Evolutionary conservation across 2,113 vertebrate species (phyloP), one percentile per base, ranked within the genome.

Genomic region (Phyllopteryx taeniolatus): DNA sequence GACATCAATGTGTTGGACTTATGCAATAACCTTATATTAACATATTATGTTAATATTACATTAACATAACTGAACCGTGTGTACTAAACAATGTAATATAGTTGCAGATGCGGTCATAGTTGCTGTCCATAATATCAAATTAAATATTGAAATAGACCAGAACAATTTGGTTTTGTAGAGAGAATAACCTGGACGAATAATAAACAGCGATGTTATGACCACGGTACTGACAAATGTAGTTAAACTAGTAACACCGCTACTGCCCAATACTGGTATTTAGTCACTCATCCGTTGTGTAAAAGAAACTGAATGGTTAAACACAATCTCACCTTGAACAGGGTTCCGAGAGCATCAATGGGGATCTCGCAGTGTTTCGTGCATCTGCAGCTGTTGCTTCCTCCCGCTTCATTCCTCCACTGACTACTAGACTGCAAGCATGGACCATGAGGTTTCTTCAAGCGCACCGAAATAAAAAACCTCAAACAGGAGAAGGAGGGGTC

Each of bases 371-470:
- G 51, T 71, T 60, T 39, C 33, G 35, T 11, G 33, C 19, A 49
- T 27, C 70, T 67, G 83, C 79, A 70, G 82, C 72, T 71, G 83
- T 77, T 66, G 84, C 77, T 82, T 78, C 72, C 33, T 7, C 54
- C 57, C 19, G 43, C 74, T 70, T 72, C 73, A 81, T 81, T 73
- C 75, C 72, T 75, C 44, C 19, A 35, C 73, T 68, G 62, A 64
- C 31, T 33, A 13, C 33, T 2, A 19, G 15, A 35, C 42, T 14
- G 62, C 10, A 44, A 13, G 42, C 42, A 12, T 9, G 56, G 56
- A 44, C 62, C 61, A 15, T 6, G 42, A 65, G 62, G 42, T n/a
- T 59, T 22, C 62, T n/a, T 64, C 4, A 60, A 71, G 17, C 11
- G n/a, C 15, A 20, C 2, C 17, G 2, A 42, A 47, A 57, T 13